A percentile compares a stretch with the other conserved stretches of the same genome.
phyloP scores from a whole-genome alignment of 2,888 invertebrate genomes.

The Lacanobia oleracea region DNA sequence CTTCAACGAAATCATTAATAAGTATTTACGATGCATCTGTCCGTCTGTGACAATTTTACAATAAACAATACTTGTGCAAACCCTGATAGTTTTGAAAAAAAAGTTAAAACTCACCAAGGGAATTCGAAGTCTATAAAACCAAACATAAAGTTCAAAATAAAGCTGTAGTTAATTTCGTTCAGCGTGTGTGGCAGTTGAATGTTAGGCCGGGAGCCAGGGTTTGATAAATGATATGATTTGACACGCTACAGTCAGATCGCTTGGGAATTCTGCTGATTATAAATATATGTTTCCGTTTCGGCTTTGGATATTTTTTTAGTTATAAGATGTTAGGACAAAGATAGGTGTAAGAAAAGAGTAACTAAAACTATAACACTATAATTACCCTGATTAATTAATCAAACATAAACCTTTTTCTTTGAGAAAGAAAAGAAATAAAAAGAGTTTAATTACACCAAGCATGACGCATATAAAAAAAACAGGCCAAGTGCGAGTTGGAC shows the following conservation, averaged over 20 bases:
- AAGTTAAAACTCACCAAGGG: neutral
- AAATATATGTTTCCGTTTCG: conserved; percentile 68
- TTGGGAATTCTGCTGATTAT: conserved; percentile 78
- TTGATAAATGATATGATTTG: conserved; percentile 79
- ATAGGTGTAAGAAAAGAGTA: neutral
- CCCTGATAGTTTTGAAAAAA: conserved; percentile 51
- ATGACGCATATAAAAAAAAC: too few species aligned
- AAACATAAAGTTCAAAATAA: conserved; percentile 18
- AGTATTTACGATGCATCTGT: conserved; percentile 83
- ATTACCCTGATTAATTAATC: too few species aligned
- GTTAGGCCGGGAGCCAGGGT: conserved; percentile 71
- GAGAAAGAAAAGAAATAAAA: too few species aligned
- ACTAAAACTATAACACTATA: too few species aligned
- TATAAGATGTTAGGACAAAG: neutral
- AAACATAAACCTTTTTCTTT: too few species aligned
- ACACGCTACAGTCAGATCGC: conserved; percentile 70
- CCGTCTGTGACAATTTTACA: conserved; percentile 72
- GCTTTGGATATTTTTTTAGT: conserved; percentile 23
- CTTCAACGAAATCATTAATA: conserved; percentile 80
- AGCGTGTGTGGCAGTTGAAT: conserved; percentile 71
- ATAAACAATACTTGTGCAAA: conserved; percentile 74
- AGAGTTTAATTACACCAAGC: too few species aligned
- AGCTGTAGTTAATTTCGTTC: neutral
- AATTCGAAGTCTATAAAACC: accelerated
- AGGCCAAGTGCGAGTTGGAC: too few species aligned